phyloP scores from a whole-genome alignment of 1,140 invertebrate species.

The Tigriopus japonicus region DNA sequence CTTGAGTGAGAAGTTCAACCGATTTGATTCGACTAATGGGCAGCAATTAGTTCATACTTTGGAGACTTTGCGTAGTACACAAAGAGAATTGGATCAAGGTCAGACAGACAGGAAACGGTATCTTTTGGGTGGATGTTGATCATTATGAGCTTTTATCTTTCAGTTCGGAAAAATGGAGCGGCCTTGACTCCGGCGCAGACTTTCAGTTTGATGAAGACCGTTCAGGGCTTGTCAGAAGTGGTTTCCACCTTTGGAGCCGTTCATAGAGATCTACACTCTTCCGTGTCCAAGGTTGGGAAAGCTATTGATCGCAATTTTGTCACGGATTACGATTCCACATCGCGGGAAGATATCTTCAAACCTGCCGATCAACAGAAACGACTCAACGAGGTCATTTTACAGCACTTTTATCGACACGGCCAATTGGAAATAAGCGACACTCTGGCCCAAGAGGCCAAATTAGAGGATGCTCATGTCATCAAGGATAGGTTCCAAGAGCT shows the following conservation, averaged over 20 bases:
- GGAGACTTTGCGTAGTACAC: no score
- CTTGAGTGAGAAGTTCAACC: no score
- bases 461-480: slow-evolving; percentile 43
- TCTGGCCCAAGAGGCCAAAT: slow-evolving; percentile 42
- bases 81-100: no score
- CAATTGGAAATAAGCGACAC: slow-evolving; percentile 67
- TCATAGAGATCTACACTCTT: slow-evolving; percentile 55
- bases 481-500: slow-evolving; percentile 67
- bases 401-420: slow-evolving; percentile 86
- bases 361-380: slow-evolving; percentile 28
- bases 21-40: no score
- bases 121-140: no score
- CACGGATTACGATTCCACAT: slow-evolving; percentile 69
- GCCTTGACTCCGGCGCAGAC: not conserved
- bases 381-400: slow-evolving; percentile 84
- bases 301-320: slow-evolving; percentile 82
- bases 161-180: no score
- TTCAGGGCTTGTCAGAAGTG: slow-evolving; percentile 4
- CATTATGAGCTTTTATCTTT: no score
- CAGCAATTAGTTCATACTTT: no score
- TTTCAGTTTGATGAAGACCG: not conserved
- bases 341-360: slow-evolving; percentile 64
- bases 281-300: slow-evolving; percentile 90
- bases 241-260: slow-evolving; percentile 42
- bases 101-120: no score